Base-by-base conservation (phyloP, 2,113 vertebrate species). In the Catharus minimus region DNA sequence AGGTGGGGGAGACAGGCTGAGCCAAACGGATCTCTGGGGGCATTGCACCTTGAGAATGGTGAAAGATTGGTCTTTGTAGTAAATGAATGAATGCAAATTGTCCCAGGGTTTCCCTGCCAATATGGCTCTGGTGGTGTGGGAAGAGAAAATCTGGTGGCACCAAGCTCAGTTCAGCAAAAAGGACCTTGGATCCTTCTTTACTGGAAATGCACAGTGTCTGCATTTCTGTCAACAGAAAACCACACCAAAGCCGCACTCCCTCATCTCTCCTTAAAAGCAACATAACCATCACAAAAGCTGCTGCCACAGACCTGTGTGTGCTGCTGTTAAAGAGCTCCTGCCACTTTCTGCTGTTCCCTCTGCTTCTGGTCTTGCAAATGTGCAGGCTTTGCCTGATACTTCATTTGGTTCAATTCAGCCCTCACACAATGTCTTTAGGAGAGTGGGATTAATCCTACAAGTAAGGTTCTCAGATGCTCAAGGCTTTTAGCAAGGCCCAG, bases 121-220 rank as follows among this genome's bases (percentile, higher is more conserved):
- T 20, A 23, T 0, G 0, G 66, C 44, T 55, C 46, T 50, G 12
- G 39, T 47, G 22, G 27, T 4, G 56, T 14, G 47, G 44, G 69
- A 58, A 39, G 56, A 79, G 65, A 44, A 69, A 38, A 67, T 49
- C 18, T 32, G 62, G 1, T 4, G 1, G 8, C 4, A 1, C 2
- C 38, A 50, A 41, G 2, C 18, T 4, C 9, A 4, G 53, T 28
- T 74, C 47, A 36, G 46, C n/a, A 41, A 26, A 68, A 90, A 72
- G 22, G 57, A 26, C 36, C 66, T 38, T 26, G 3, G 7, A 6
- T 28, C 32, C 18, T 67, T 71, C 80, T 67, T 44, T 5, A 0
- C 17, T 5, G 28, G 67, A 17, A 4, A 3, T 0, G 4, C 38
- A 9, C 22, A n/a, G 2, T 33, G 2, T 33, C 76, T 75, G 5